Evolutionary conservation across 2,888 invertebrate species (phyloP).

Genomic region (Lathronympha strigana): DNA sequence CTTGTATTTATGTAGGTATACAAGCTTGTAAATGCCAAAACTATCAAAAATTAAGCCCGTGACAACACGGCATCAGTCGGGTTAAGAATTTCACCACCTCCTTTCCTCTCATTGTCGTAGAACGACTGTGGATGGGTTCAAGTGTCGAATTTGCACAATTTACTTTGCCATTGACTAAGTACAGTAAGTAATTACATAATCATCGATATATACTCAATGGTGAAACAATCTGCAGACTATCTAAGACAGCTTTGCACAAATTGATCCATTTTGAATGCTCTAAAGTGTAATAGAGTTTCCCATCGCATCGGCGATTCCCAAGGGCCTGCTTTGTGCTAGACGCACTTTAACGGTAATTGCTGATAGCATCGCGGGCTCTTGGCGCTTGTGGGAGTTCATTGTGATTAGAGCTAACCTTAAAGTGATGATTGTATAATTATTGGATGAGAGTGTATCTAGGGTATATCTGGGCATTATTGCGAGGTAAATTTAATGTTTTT

Average conservation of each 20-base stretch:
- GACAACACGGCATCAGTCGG: no score
- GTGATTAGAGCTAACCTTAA: background rate
- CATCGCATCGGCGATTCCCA: slow-evolving; percentile 20
- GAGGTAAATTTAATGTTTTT: no score
- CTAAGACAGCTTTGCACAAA: background rate
- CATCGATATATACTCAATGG: background rate
- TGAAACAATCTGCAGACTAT: background rate
- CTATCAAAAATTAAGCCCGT: no score
- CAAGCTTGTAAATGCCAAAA: no score
- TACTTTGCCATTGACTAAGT: no score
- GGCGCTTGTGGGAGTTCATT: slow-evolving; percentile 1
- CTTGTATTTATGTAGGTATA: no score
- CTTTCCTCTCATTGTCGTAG: no score
- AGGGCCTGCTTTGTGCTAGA: slow-evolving; percentile 28
- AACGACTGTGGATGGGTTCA: no score
- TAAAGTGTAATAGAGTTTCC: background rate
- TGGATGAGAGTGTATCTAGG: no score
- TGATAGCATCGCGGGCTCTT: slow-evolving; percentile 20
- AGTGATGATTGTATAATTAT: background rate
- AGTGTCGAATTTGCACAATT: no score
- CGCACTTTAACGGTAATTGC: slow-evolving; percentile 32
- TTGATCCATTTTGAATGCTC: background rate
- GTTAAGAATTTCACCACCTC: no score
- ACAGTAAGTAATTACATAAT: background rate
- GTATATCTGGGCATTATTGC: no score